Percentiles rank a stretch among this genome's conserved stretches.
phyloP scores from a whole-genome alignment of 2,888 invertebrate species.

The Barypeithes pellucidus region DNA sequence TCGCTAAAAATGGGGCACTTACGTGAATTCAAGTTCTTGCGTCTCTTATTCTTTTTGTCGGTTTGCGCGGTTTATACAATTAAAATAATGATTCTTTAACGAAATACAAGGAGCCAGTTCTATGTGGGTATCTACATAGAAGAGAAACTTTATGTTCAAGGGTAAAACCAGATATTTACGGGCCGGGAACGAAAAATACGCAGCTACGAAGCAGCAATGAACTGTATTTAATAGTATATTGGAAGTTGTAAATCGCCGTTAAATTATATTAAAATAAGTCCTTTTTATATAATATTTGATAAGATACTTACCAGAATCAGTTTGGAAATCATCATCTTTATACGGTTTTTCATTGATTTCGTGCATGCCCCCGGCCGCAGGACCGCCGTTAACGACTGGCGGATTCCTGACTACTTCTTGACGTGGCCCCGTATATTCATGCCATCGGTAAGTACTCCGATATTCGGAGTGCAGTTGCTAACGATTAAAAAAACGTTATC shows the following conservation, averaged over 20 bases:
- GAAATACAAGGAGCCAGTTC: too few relatives aligned
- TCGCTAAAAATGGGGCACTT: background rate
- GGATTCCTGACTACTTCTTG: slow-evolving; percentile 81
- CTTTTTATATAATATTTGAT: background rate
- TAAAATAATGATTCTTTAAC: too few relatives aligned
- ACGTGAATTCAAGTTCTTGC: background rate
- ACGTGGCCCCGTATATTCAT: slow-evolving; percentile 88
- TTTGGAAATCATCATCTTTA: slow-evolving; percentile 67
- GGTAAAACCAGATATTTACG: too few relatives aligned
- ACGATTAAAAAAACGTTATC: slow-evolving; percentile 51
- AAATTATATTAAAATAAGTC: too few relatives aligned
- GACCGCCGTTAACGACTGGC: slow-evolving; percentile 72
- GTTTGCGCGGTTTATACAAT: too few relatives aligned
- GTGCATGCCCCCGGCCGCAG: slow-evolving; percentile 61
- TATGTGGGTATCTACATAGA: too few relatives aligned
- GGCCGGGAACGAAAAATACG: too few relatives aligned
- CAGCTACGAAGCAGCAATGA: too few relatives aligned
- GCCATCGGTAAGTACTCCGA: slow-evolving; percentile 96
- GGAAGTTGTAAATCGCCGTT: too few relatives aligned
- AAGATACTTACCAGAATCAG: slow-evolving; percentile 63
- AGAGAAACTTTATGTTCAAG: too few relatives aligned
- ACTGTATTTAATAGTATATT: too few relatives aligned
- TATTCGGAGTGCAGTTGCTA: slow-evolving; percentile 93
- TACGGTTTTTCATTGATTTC: slow-evolving; percentile 63
- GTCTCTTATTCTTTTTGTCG: background rate